Evolutionary conservation across 2,888 invertebrate genomes (phyloP).

Genomic region (Calephelis perditalis): DNA sequence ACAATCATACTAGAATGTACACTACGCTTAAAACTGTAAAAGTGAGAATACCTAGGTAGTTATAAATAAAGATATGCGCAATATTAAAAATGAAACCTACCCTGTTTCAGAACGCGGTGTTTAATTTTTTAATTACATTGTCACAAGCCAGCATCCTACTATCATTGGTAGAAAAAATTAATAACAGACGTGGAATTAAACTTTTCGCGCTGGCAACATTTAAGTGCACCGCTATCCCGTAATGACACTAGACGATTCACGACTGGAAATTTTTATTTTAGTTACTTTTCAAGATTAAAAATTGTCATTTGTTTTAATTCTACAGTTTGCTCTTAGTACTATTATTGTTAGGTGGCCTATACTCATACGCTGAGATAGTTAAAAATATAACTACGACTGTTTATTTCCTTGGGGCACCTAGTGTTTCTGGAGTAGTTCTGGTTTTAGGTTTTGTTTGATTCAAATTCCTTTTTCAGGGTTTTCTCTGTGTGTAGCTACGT

Average conservation of each 20-base stretch:
- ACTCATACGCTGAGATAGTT: too few relatives aligned
- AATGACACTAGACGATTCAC: conserved; percentile 50
- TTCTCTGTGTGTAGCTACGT: too few relatives aligned
- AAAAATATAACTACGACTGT: too few relatives aligned
- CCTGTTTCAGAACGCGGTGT: conserved; percentile 17
- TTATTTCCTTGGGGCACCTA: too few relatives aligned
- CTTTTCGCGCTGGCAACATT: conserved; percentile 49
- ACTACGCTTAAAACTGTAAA: neutral
- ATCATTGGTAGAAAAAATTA: conserved; percentile 38
- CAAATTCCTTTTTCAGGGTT: too few relatives aligned
- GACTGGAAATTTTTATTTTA: conserved; percentile 34
- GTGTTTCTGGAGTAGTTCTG: too few relatives aligned
- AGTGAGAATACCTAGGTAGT: neutral
- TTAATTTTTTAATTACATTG: conserved; percentile 39
- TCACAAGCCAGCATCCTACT: conserved; percentile 36
- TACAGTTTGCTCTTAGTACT: too few relatives aligned
- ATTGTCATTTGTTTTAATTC: conserved; percentile 30
- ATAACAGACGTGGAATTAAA: conserved; percentile 38
- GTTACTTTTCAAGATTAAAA: conserved; percentile 33
- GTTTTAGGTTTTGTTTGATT: too few relatives aligned
- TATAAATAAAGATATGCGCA: neutral
- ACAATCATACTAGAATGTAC: neutral
- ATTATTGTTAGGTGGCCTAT: too few relatives aligned
- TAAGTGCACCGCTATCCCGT: conserved; percentile 50
- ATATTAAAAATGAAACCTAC: neutral